phyloP scores from a whole-genome alignment of 2,113 vertebrate species.

The Phyllostomus discolor region DNA sequence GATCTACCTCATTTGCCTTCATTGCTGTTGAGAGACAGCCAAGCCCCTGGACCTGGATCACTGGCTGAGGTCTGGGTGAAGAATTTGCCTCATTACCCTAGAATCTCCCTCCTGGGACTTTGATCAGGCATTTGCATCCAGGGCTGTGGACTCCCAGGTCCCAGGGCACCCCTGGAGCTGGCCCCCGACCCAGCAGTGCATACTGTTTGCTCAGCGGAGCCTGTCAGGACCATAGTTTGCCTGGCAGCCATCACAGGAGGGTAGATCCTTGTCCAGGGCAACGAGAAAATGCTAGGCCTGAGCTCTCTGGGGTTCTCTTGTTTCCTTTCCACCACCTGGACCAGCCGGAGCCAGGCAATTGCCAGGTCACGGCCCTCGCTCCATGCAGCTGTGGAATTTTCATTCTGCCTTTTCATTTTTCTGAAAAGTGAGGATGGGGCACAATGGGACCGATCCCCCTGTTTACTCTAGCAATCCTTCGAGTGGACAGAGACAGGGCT shows the following conservation, averaged over 20 bases:
- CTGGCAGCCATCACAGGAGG: no score
- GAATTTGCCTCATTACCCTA: not conserved
- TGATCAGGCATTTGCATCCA: not conserved
- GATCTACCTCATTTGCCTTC: not conserved
- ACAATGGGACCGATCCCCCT: not conserved
- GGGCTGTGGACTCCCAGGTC: accelerated
- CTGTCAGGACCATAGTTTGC: not conserved
- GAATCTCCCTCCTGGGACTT: not conserved
- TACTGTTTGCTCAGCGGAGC: not conserved
- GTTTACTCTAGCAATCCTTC: not conserved
- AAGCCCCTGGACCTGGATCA: not conserved
- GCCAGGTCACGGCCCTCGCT: not conserved
- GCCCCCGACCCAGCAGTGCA: not conserved
- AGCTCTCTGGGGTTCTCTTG: not conserved
- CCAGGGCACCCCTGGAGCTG: not conserved
- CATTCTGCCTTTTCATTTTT: not conserved
- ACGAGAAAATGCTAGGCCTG: not conserved
- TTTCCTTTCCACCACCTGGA: not conserved
- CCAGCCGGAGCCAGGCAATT: not conserved
- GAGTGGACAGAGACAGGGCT: not conserved
- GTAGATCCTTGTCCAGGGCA: not conserved
- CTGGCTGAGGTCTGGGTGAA: not conserved
- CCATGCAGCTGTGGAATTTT: not conserved
- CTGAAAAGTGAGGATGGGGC: not conserved
- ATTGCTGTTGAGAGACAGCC: not conserved